Evolutionary conservation across 2,797 vertebrate species (phyloP).

Genomic region (Anolis apletophallus): DNA sequence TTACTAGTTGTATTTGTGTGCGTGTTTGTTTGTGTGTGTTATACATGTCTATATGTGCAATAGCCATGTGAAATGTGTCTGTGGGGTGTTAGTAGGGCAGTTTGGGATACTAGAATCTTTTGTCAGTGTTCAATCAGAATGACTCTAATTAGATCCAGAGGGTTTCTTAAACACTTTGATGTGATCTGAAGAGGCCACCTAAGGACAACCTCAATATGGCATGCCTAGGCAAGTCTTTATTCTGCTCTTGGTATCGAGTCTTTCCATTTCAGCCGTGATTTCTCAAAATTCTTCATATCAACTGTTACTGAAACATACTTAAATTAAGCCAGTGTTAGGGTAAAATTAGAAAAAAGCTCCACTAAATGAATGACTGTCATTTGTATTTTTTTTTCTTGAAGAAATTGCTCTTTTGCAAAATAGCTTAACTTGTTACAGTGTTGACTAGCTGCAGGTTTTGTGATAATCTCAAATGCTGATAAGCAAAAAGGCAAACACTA

Average conservation of each 20-base stretch:
- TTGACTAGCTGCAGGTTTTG: slow-evolving; percentile 38
- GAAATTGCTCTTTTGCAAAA: slow-evolving; percentile 36
- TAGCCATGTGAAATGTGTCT: background rate
- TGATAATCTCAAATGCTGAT: slow-evolving; percentile 34
- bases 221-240: background rate
- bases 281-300: background rate
- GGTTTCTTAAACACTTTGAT: slow-evolving; percentile 9
- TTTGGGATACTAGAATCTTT: background rate
- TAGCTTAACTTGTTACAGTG: slow-evolving; percentile 22
- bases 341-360: background rate
- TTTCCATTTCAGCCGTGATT: slow-evolving; percentile 11
- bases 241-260: background rate
- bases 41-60: background rate
- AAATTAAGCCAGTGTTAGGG: background rate
- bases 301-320: background rate
- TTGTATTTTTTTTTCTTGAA: slow-evolving; percentile 28
- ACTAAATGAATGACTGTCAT: slow-evolving; percentile 7
- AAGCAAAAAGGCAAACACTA: slow-evolving; percentile 42
- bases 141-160: background rate
- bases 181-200: background rate
- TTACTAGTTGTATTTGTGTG: background rate
- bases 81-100: background rate
- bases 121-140: background rate
- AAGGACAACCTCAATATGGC: background rate
- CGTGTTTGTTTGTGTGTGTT: too few relatives aligned